These are phyloP conservation scores for Uromys caudimaculatus DNA, from an alignment of 2,797 vertebrate genomes.

Conservation along the genomic window DNA sequence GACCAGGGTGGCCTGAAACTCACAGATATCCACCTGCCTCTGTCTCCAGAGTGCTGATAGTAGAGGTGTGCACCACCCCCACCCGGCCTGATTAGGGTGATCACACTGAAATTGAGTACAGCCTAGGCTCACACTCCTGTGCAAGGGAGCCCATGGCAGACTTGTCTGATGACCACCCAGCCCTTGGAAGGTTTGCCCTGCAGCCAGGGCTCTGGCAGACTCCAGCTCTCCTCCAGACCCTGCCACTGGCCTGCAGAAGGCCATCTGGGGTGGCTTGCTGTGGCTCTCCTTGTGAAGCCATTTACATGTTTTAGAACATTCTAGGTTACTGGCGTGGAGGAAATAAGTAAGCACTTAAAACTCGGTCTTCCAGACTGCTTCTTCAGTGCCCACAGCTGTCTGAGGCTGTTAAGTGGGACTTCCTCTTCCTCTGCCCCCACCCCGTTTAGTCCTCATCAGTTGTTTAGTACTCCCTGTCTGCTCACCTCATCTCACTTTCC, in stretches of 20 bases:
- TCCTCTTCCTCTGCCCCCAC: too few relatives aligned
- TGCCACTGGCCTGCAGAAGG: background rate
- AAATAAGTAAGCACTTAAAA: background rate
- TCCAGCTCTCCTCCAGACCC: background rate
- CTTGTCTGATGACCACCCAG: background rate
- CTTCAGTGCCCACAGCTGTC: background rate
- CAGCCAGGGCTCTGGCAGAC: background rate
- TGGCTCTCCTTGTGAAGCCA: background rate
- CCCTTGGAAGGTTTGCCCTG: background rate
- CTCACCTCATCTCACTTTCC: background rate
- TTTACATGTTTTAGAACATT: background rate
- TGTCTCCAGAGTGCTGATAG: background rate
- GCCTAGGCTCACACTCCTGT: background rate
- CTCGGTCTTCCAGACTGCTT: background rate
- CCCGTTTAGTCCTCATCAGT: accelerated
- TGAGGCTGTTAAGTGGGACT: too few relatives aligned
- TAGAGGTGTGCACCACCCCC: background rate
- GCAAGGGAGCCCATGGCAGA: background rate
- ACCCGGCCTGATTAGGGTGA: background rate
- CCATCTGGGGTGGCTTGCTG: background rate
- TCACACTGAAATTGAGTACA: background rate
- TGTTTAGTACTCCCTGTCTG: background rate
- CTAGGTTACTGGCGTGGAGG: background rate
- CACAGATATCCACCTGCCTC: background rate
- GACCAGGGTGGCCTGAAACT: background rate